Evolutionary conservation across 2,113 vertebrate species (phyloP).

Genomic region (Syrrhaptes paradoxus): DNA sequence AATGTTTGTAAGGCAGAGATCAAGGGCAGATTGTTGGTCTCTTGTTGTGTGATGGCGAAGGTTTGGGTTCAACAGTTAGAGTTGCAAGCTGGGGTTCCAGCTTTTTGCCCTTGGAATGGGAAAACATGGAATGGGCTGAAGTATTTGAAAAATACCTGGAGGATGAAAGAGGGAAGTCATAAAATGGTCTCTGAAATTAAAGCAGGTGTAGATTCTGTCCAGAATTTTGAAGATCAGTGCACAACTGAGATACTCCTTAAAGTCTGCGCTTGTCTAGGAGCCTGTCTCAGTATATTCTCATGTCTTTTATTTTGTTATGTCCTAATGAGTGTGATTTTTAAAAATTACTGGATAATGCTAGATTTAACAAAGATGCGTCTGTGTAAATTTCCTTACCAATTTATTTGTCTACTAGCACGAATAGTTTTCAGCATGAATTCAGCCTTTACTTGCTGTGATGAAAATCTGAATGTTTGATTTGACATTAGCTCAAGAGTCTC

Average conservation of each 20-base stretch:
- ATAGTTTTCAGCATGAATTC: not conserved
- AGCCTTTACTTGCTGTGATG: not conserved
- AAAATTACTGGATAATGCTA: not conserved
- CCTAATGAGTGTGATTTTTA: rapidly evolving
- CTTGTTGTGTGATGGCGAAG: not conserved
- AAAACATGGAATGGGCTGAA: too few species aligned
- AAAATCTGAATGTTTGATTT: not conserved
- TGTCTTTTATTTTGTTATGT: not conserved
- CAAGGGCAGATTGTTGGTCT: not conserved
- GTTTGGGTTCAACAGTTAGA: not conserved
- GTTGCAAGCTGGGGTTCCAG: not conserved
- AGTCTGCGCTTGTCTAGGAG: not conserved
- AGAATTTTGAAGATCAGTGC: not conserved
- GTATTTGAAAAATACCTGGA: not conserved
- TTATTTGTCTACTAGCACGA: not conserved
- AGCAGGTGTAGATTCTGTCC: not conserved
- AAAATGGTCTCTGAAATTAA: not conserved
- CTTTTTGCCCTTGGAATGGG: not conserved
- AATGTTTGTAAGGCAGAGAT: not conserved
- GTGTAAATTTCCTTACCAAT: not conserved
- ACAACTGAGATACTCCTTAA: not conserved
- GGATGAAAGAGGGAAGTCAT: not conserved
- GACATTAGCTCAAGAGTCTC: not conserved
- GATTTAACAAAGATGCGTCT: not conserved
- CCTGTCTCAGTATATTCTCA: not conserved